Base-by-base conservation (phyloP, 2,888 invertebrate genomes). In the Campoplex nolae region DNA sequence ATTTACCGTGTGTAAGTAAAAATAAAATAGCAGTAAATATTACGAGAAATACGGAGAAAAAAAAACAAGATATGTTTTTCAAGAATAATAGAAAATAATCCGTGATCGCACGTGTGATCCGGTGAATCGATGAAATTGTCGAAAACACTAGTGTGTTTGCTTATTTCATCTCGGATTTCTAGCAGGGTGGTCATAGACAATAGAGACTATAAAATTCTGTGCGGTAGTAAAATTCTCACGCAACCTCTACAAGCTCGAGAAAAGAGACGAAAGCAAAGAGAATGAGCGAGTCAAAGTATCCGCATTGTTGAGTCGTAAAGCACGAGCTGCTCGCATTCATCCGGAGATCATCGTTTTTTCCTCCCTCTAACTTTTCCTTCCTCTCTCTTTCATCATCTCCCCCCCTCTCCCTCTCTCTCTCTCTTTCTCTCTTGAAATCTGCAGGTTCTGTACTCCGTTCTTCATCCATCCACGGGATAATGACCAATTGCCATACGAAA, bases 401-500 rank as follows among this genome's bases (percentile, higher is more conserved):
- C 42, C 9, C 42, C 0, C 42, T 9, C 42, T 42, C 8, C 0
- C 42, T 9, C 82, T 28, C 38, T 28, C 48, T 23, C 42, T n/a
- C 65, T 68, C 75, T 73, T 70, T 51, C 67, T 38, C 70, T 38
- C 71, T 56, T 48, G 2, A 73, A 51, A 18, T 35, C 32, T 54
- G 35, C 51, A 35, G 6, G 16, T 11, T 73, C 28, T 23, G 13
- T 62, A 73, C 56, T 58, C 77, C 58, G 54, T 76, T 58, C 51
- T 75, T 80, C 76, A 35, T 67, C 84, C 85, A 73, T 75, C 81
- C 81, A 45, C 35, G 83, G 83, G 45, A 89, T 91, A 90, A 91
- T 89, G 89, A 87, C 86, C 90, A 87, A 90, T 89, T 87, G 88
- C 88, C 88, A 32, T 58, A 89, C 87, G 79, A 89, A 91, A 89